Conservation (phyloP, 2,113 vertebrate genomes). For the Ammodytes marinus region DNA sequence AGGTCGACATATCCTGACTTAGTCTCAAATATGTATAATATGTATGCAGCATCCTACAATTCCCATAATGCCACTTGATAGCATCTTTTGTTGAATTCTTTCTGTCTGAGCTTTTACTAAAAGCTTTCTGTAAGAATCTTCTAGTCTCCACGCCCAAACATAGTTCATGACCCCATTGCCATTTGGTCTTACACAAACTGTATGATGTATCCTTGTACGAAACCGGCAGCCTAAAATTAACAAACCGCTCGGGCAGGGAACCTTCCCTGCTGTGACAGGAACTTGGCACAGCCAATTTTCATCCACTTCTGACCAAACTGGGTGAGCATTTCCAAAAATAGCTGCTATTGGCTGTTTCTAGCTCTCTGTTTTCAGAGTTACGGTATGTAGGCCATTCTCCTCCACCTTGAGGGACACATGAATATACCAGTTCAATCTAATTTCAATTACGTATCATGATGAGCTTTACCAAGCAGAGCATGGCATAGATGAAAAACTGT, state of each 20-base stretch:
- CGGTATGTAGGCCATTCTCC: slow-evolving; percentile 30
- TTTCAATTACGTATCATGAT: background rate
- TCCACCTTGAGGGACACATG: background rate
- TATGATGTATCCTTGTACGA: background rate
- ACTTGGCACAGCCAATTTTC: background rate
- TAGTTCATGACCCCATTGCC: background rate
- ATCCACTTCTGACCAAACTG: slow-evolving; percentile 44
- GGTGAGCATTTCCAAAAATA: slow-evolving; percentile 55
- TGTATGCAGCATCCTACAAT: background rate
- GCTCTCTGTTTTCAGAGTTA: slow-evolving; percentile 19
- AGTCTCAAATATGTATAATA: background rate
- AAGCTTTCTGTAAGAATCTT: background rate
- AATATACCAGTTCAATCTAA: fast-evolving
- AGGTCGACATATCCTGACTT: background rate
- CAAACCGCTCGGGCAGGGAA: background rate
- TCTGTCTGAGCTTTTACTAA: background rate
- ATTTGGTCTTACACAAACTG: slow-evolving; percentile 1
- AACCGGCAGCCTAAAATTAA: slow-evolving; percentile 14
- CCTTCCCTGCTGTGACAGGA: slow-evolving; percentile 22
- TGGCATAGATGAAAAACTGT: background rate
- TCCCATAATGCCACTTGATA: background rate
- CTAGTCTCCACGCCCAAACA: background rate
- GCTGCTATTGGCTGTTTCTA: slow-evolving; percentile 42
- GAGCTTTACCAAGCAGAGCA: background rate
- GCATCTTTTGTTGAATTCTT: background rate